Conservation (phyloP, 2,113 vertebrate species). For the Phaetusa simplex region DNA sequence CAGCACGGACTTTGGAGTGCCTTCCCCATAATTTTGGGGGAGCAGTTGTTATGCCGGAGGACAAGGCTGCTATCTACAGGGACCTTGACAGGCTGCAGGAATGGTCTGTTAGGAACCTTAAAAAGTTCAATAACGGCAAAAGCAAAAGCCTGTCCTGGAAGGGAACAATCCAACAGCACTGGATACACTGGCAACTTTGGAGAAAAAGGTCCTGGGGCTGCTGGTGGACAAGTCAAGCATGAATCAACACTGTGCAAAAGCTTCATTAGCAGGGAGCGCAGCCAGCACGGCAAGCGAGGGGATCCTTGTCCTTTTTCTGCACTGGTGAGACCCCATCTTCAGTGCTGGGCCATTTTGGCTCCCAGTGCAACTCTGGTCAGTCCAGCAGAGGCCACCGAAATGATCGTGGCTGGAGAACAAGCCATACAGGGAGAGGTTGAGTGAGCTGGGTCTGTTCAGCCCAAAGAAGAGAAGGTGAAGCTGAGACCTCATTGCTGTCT, state of each 20-base stretch:
- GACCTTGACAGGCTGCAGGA: not conserved
- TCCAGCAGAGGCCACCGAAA: not conserved
- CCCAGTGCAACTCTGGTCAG: not conserved
- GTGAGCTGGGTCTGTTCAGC: not conserved
- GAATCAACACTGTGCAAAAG: not conserved
- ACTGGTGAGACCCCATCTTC: not conserved
- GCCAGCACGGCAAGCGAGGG: not conserved
- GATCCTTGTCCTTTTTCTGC: not conserved
- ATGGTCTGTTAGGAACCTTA: not conserved
- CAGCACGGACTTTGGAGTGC: not conserved
- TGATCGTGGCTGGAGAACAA: not conserved
- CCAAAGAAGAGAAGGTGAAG: not conserved
- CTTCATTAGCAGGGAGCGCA: not conserved
- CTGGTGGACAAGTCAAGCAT: not conserved
- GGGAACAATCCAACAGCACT: not conserved
- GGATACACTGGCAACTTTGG: not conserved
- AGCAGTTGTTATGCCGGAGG: fast-evolving
- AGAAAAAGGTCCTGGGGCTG: not conserved
- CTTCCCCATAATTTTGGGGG: not conserved
- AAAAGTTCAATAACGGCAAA: not conserved
- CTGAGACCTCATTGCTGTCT: fast-evolving
- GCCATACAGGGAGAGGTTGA: not conserved
- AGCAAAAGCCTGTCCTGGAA: not conserved
- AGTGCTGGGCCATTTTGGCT: not conserved
- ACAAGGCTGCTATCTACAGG: not conserved